These are phyloP conservation scores for Petrocephalus zakoni DNA, from an alignment of 2,113 vertebrate genomes.

Conservation along the genomic window DNA sequence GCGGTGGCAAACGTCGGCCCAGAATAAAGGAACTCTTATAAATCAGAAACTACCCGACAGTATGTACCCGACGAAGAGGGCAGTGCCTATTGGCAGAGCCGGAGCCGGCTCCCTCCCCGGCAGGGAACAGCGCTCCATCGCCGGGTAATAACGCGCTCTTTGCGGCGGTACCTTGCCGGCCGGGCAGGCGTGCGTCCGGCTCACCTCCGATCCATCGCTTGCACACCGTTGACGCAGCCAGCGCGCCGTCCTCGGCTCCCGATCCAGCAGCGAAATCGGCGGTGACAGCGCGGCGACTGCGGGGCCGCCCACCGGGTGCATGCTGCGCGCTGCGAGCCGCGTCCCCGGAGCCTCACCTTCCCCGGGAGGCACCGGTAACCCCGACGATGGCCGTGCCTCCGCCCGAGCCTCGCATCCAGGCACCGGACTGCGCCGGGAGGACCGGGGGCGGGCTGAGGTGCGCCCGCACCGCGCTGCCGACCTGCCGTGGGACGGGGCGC, in stretches of 20 bases:
- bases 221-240: neutral
- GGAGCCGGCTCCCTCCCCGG: neutral
- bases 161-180: neutral
- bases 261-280: neutral
- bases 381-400: neutral
- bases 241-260: neutral
- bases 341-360: neutral
- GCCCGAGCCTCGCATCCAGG: neutral
- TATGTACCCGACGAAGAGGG: neutral
- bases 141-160: no score
- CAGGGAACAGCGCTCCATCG: neutral
- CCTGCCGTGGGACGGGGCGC: neutral
- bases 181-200: neutral
- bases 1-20: neutral
- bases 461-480: neutral
- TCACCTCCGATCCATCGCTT: slow-evolving; percentile 16
- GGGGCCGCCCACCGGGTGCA: slow-evolving; percentile 1
- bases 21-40: neutral
- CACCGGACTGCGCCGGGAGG: neutral
- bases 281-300: neutral
- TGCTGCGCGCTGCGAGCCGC: neutral
- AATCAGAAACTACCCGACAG: neutral
- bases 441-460: neutral
- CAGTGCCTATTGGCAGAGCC: no score
- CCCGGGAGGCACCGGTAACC: neutral